These are phyloP conservation scores for Coregonus sp. DNA, from an alignment of 2,797 vertebrate genomes.

Conservation along the genomic window DNA sequence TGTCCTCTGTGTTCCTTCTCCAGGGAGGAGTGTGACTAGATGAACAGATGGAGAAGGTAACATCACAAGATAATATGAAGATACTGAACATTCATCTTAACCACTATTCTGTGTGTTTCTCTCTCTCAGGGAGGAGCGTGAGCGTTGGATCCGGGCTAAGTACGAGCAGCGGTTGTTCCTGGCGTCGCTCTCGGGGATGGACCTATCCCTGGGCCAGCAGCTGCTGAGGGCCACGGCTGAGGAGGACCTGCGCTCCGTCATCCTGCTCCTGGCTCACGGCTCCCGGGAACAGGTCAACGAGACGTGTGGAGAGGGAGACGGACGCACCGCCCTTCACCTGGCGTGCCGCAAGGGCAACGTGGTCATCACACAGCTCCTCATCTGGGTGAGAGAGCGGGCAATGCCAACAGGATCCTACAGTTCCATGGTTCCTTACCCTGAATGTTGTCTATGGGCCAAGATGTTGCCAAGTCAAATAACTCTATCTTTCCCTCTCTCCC, in stretches of 20 bases:
- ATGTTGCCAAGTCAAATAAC: background rate
- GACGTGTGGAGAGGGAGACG: constrained; percentile 90
- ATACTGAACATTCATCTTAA: background rate
- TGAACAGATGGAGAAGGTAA: too few relatives aligned
- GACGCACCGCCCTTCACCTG: constrained; percentile 91
- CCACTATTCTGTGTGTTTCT: constrained; percentile 4
- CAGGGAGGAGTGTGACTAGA: too few relatives aligned
- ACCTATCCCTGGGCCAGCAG: constrained; percentile 88
- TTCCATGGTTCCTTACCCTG: background rate
- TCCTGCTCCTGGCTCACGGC: constrained; percentile 90
- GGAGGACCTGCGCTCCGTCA: constrained; percentile 86
- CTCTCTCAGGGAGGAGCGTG: constrained; percentile 85
- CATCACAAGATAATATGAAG: background rate
- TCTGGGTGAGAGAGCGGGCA: constrained; percentile 82
- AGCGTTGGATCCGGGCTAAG: constrained; percentile 97
- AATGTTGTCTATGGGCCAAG: background rate
- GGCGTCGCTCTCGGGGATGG: constrained; percentile 78
- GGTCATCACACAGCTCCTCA: constrained; percentile 89
- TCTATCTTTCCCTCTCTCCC: too few relatives aligned
- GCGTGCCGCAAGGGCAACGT: constrained; percentile 90
- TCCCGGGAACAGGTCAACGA: constrained; percentile 92
- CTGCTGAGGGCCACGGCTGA: constrained; percentile 87
- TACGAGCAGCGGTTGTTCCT: constrained; percentile 98
- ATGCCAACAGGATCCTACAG: background rate
- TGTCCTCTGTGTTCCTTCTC: too few relatives aligned